A percentile compares a stretch with the other conserved stretches of the same genome.
Conservation (phyloP, 2,797 vertebrate genomes). For the Paguma larvata region DNA sequence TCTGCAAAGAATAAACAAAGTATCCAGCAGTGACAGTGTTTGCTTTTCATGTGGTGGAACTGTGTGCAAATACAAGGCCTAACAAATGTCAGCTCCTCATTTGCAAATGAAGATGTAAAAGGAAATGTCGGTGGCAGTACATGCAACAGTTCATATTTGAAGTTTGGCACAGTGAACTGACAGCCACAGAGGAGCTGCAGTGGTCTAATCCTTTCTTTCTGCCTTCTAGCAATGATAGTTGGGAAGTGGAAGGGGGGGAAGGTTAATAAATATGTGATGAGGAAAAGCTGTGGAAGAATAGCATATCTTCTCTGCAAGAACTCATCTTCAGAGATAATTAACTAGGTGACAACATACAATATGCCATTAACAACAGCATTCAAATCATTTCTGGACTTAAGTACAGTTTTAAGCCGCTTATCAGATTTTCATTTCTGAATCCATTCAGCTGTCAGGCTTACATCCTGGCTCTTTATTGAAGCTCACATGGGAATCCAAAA, state of each 20-base stretch:
- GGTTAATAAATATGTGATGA: constrained; percentile 96
- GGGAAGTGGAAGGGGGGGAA: constrained; percentile 87
- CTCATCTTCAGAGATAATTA: constrained; percentile 92
- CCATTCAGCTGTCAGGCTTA: constrained; percentile 90
- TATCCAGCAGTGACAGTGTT: constrained; percentile 88
- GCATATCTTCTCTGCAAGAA: constrained; percentile 87
- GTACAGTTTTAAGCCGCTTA: constrained; percentile 92
- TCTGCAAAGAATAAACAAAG: constrained; percentile 89
- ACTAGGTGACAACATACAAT: constrained; percentile 90
- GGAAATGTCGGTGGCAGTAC: constrained; percentile 93
- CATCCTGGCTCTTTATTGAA: constrained; percentile 90
- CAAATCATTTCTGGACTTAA: constrained; percentile 90
- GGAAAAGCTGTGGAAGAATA: constrained; percentile 86
- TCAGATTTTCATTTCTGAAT: constrained; percentile 92
- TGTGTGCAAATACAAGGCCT: constrained; percentile 89
- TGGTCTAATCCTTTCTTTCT: constrained; percentile 94
- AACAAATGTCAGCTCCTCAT: constrained; percentile 91
- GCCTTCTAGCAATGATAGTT: constrained; percentile 91
- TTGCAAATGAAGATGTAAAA: constrained; percentile 96
- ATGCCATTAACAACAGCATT: constrained; percentile 90
- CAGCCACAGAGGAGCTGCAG: constrained; percentile 91
- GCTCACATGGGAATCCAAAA: constrained; percentile 91
- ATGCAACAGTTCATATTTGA: constrained; percentile 93
- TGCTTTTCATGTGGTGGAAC: constrained; percentile 86
- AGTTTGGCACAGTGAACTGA: constrained; percentile 93